phyloP scores from a whole-genome alignment of 2,797 vertebrate species.

The Dendrocincla fuliginosa region DNA sequence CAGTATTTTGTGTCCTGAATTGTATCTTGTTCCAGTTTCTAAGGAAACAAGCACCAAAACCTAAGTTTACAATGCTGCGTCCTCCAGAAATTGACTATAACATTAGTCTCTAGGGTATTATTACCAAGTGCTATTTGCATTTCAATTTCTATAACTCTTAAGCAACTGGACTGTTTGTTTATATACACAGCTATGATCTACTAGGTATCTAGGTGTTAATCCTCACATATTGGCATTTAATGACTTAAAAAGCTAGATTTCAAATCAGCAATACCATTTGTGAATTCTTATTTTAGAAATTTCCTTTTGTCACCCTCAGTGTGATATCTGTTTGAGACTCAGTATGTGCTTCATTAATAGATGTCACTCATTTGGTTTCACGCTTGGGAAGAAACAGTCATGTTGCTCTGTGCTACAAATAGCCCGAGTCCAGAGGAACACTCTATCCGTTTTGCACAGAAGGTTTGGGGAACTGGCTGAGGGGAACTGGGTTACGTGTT shows the following conservation, averaged over 20 bases:
- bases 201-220: background rate
- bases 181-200: conserved; percentile 40
- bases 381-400: conserved; percentile 2
- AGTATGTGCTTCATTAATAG: conserved; percentile 20
- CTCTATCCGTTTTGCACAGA: conserved; percentile 20
- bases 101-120: conserved; percentile 69
- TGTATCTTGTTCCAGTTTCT: conserved; percentile 79
- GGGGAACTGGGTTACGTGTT: background rate
- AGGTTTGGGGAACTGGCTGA: background rate
- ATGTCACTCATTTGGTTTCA: conserved; percentile 22
- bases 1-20: conserved; percentile 75
- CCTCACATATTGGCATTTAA: background rate
- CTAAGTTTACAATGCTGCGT: conserved; percentile 71
- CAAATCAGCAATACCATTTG: background rate
- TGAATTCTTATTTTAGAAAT: background rate
- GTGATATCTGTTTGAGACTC: background rate
- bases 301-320: background rate
- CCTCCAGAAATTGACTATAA: conserved; percentile 71
- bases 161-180: conserved; percentile 75
- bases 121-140: conserved; percentile 75
- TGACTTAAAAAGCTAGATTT: background rate
- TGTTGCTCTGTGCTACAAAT: conserved; percentile 37
- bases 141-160: conserved; percentile 77
- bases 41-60: conserved; percentile 78
- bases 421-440: conserved; percentile 24